phyloP scores from a whole-genome alignment of 2,113 vertebrate species.

The Chionomys nivalis region DNA sequence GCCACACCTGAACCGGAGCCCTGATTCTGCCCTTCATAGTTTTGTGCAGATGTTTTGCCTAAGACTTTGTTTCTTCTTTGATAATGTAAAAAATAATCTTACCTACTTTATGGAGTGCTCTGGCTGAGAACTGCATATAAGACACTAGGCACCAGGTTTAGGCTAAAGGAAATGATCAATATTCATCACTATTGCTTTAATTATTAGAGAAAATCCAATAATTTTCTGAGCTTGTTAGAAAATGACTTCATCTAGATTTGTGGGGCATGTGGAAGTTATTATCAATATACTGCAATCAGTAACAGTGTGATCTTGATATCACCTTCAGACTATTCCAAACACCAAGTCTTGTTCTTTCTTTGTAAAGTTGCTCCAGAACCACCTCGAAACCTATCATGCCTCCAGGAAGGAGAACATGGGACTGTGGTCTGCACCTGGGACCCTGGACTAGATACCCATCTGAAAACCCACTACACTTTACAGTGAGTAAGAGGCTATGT shows the following conservation, averaged over 20 bases:
- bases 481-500: constrained; percentile 72
- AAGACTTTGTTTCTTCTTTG: background rate
- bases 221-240: background rate
- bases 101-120: background rate
- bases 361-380: constrained; percentile 84
- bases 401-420: constrained; percentile 78
- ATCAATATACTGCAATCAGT: background rate
- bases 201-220: background rate
- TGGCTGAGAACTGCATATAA: background rate
- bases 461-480: constrained; percentile 69
- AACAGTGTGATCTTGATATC: background rate
- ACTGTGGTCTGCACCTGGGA: constrained; percentile 83
- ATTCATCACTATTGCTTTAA: background rate
- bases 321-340: background rate
- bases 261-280: background rate
- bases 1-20: background rate
- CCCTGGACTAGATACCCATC: constrained; percentile 76
- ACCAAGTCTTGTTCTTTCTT: background rate
- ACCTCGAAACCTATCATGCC: constrained; percentile 83
- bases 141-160: background rate
- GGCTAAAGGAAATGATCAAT: background rate
- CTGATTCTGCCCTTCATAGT: background rate
- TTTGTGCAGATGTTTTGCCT: background rate
- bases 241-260: background rate
- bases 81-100: background rate